Evolutionary conservation across 2,888 invertebrate species (phyloP).

Genomic region (Phorcus lineatus): DNA sequence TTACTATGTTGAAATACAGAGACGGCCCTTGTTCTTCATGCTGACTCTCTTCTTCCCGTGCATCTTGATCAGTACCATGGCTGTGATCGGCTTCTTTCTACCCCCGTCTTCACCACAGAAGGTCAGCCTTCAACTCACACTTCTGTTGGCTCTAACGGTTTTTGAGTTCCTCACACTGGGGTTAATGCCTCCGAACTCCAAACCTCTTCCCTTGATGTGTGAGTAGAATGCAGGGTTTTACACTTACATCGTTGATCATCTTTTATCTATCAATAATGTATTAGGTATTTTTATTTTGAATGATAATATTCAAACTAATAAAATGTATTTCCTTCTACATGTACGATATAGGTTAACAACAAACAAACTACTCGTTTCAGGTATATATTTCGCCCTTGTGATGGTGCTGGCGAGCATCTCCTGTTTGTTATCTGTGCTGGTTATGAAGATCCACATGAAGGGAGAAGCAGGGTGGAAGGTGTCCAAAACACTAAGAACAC

Average conservation of each 20-base stretch:
- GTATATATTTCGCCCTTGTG: background rate
- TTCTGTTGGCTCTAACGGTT: slow-evolving; percentile 64
- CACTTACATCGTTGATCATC: no score
- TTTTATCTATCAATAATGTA: no score
- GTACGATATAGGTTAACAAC: no score
- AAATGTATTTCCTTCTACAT: no score
- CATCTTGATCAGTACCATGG: slow-evolving; percentile 58
- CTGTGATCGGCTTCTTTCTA: slow-evolving; percentile 60
- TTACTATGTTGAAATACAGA: slow-evolving; percentile 40
- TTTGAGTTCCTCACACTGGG: slow-evolving; percentile 66
- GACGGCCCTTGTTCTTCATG: slow-evolving; percentile 62
- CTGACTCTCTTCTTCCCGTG: slow-evolving; percentile 67
- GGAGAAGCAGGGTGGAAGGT: background rate
- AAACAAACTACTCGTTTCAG: background rate
- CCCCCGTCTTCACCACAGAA: slow-evolving; percentile 68
- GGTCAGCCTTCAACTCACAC: slow-evolving; percentile 62
- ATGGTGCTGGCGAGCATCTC: background rate
- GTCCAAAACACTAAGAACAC: background rate
- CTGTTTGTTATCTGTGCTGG: background rate
- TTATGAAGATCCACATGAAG: background rate
- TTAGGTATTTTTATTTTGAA: no score
- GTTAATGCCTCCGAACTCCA: slow-evolving; percentile 64
- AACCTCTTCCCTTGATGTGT: slow-evolving; percentile 63
- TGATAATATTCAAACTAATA: no score
- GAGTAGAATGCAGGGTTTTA: slow-evolving; percentile 16